Conservation (phyloP, 2,888 invertebrate species). For the Drosophila buzzatii region DNA sequence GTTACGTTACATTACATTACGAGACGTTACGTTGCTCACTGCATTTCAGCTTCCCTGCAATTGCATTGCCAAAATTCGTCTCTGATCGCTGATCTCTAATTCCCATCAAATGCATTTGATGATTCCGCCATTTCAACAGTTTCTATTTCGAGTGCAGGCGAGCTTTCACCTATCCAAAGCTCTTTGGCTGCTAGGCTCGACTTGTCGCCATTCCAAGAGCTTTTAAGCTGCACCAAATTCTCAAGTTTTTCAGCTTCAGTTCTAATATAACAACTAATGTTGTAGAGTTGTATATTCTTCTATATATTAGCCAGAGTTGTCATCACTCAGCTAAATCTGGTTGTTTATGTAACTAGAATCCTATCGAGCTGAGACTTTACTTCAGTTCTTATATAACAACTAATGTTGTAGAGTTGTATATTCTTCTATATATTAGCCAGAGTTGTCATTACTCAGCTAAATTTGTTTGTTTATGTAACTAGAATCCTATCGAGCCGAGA, state of each 20-base stretch:
- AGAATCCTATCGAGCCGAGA: no score
- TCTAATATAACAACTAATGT: neutral
- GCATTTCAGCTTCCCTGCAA: constrained; percentile 27
- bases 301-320: neutral
- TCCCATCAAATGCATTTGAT: neutral
- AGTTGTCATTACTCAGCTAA: neutral
- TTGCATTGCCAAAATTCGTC: constrained; percentile 37
- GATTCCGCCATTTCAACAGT: constrained; percentile 1
- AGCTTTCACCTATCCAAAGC: neutral
- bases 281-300: neutral
- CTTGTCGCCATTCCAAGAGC: neutral
- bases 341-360: no score
- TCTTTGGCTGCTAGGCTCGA: neutral
- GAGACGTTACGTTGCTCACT: constrained; percentile 14
- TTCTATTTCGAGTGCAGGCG: neutral
- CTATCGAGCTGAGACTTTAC: no score
- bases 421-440: neutral
- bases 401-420: neutral
- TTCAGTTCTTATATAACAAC: neutral
- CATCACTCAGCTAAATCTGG: neutral
- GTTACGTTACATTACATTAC: neutral
- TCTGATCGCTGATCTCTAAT: neutral
- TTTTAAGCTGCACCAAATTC: neutral
- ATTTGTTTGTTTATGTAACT: neutral
- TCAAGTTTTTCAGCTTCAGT: no score